Conservation (phyloP, 2,888 invertebrate genomes). For the Harpalus rufipes region DNA sequence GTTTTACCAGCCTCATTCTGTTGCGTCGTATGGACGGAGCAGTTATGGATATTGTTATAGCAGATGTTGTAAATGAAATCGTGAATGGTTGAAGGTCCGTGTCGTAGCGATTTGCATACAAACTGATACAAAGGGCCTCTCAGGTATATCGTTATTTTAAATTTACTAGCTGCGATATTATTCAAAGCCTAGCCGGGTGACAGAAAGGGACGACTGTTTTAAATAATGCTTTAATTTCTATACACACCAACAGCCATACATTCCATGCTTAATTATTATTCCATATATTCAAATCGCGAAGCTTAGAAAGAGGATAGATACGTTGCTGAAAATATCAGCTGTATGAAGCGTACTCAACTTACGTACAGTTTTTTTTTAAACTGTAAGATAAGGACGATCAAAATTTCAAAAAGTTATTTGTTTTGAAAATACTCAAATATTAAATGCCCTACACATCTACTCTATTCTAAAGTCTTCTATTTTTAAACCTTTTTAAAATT, state of each 20-base stretch:
- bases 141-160: constrained; percentile 72
- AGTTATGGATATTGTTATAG: constrained; percentile 70
- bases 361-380: too few species aligned
- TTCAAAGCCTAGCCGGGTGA: constrained; percentile 69
- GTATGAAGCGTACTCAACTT: too few species aligned
- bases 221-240: constrained; percentile 39
- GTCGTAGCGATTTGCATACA: constrained; percentile 70
- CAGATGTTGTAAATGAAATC: constrained; percentile 70
- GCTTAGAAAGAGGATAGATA: too few species aligned
- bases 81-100: constrained; percentile 68
- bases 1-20: neutral
- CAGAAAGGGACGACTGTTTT: constrained; percentile 33
- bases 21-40: constrained; percentile 40
- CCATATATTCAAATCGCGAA: constrained; percentile 10
- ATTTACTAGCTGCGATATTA: constrained; percentile 72
- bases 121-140: constrained; percentile 71
- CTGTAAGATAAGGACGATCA: too few species aligned
- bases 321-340: too few species aligned
- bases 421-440: too few species aligned
- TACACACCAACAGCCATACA: neutral
- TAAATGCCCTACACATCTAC: too few species aligned
- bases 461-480: too few species aligned
- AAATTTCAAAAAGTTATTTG: too few species aligned
- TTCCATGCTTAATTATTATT: constrained; percentile 45
- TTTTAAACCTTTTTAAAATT: too few species aligned